Conservation (phyloP, 2,888 invertebrate genomes). For the Tenthredo livida region DNA sequence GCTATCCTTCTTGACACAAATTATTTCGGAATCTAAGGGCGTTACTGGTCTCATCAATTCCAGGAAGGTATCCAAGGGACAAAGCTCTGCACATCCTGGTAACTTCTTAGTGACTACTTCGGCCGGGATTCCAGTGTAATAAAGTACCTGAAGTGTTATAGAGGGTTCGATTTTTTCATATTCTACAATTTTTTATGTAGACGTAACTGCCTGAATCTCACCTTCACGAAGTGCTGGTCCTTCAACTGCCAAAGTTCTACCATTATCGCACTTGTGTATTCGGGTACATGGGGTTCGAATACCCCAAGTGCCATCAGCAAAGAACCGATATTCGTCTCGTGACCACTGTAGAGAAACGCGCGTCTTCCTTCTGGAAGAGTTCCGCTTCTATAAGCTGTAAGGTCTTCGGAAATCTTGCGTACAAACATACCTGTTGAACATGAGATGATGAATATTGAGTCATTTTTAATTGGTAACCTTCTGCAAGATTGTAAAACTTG, state of each 20-base stretch:
- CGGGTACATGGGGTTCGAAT: conserved; percentile 81
- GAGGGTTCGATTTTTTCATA: no score
- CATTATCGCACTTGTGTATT: conserved; percentile 80
- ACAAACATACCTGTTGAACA: conserved; percentile 78
- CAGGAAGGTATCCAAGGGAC: conserved; percentile 79
- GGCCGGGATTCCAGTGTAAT: conserved; percentile 77
- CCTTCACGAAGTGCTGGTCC: conserved; percentile 78
- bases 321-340: conserved; percentile 84
- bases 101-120: conserved; percentile 76
- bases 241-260: conserved; percentile 79
- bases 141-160: conserved; percentile 77
- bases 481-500: neutral
- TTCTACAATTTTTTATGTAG: no score
- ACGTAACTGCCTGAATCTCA: conserved; percentile 66
- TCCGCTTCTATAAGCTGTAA: conserved; percentile 72
- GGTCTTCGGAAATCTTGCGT: conserved; percentile 79
- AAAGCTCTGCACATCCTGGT: conserved; percentile 79
- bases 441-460: neutral
- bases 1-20: conserved; percentile 52
- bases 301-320: conserved; percentile 81
- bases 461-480: neutral
- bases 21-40: conserved; percentile 76
- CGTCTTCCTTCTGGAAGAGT: conserved; percentile 75
- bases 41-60: conserved; percentile 78
- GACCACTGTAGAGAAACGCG: conserved; percentile 81